Evolutionary conservation across 2,113 vertebrate species (phyloP).

Genomic region (Ifrita kowaldi): DNA sequence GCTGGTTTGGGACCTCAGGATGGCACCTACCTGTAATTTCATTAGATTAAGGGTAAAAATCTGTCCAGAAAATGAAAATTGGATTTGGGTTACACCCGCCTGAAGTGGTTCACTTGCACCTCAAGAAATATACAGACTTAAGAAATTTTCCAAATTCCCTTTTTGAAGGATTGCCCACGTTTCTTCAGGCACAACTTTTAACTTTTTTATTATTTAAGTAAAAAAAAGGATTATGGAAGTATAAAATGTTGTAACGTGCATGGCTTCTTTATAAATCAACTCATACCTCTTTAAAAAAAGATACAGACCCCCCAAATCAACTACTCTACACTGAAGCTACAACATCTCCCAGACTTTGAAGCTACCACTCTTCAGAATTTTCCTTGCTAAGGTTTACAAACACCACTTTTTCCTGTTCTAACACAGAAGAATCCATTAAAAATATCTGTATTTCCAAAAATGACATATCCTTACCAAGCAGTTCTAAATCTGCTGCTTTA

Average conservation of each 20-base stretch:
- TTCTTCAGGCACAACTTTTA: background rate
- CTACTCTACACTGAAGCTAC: background rate
- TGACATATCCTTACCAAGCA: background rate
- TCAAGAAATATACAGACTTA: background rate
- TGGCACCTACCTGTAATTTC: background rate
- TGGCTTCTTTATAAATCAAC: background rate
- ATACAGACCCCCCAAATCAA: background rate
- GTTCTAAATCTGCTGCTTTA: background rate
- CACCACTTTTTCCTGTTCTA: background rate
- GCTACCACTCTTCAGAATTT: background rate
- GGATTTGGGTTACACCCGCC: background rate
- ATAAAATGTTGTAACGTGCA: background rate
- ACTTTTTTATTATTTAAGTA: background rate
- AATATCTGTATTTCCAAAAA: accelerated
- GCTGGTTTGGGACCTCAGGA: background rate
- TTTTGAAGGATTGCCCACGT: background rate
- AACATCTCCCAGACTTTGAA: background rate
- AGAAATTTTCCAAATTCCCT: background rate
- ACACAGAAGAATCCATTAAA: background rate
- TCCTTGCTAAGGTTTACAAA: background rate
- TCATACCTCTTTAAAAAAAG: background rate
- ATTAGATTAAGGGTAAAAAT: background rate
- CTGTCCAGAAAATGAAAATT: background rate
- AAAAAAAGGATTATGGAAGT: background rate
- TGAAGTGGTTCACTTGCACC: background rate